Percentiles rank a stretch among this genome's conserved stretches.
Evolutionary conservation across 2,797 vertebrate species (phyloP).

Genomic region (Tenualosa thibaudeaui): DNA sequence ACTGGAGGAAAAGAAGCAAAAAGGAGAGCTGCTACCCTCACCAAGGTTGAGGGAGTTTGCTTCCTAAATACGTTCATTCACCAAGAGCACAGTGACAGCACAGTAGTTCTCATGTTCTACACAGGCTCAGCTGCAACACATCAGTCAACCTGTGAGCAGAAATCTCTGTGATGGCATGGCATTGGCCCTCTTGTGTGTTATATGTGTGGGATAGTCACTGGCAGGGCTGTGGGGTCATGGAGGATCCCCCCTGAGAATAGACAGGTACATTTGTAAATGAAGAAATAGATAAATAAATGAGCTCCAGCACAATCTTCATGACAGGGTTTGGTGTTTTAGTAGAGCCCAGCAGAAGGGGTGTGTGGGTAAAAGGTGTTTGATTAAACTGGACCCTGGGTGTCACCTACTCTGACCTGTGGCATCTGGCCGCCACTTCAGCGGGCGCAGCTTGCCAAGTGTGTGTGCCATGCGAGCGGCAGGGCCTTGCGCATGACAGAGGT

Average conservation of each 20-base stretch:
- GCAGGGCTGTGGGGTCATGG: background rate
- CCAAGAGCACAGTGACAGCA: background rate
- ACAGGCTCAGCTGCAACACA: background rate
- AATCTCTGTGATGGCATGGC: background rate
- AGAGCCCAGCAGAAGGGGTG: conserved; percentile 35
- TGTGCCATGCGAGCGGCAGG: background rate
- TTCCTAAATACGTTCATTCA: background rate
- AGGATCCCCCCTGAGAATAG: background rate
- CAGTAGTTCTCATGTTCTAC: background rate
- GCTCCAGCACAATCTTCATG: conserved; percentile 12
- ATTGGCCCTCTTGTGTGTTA: background rate
- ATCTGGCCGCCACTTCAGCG: conserved; percentile 54
- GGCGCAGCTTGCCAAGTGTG: background rate
- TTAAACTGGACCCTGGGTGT: conserved; percentile 48
- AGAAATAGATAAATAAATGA: background rate
- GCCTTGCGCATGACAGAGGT: background rate
- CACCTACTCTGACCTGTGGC: conserved; percentile 47
- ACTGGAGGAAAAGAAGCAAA: background rate
- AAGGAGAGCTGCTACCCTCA: background rate
- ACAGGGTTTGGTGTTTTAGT: conserved; percentile 31
- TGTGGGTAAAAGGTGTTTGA: conserved; percentile 52
- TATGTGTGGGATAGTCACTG: background rate
- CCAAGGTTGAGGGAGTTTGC: background rate
- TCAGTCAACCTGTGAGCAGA: background rate
- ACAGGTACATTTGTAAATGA: too few species aligned